Conservation (phyloP, 2,113 vertebrate species). For the Sander lucioperca region DNA sequence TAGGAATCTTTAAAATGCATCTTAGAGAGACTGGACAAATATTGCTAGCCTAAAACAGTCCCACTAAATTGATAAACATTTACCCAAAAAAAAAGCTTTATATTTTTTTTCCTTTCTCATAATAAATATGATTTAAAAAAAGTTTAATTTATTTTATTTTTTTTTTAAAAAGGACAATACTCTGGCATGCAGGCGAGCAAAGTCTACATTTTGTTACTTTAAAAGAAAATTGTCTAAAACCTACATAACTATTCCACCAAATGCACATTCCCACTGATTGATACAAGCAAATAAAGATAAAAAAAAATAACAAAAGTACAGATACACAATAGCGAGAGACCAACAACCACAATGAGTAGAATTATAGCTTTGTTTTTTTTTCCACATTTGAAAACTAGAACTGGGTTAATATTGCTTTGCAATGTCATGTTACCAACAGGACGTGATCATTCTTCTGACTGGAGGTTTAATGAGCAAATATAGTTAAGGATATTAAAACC, state of each 20-base stretch:
- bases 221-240: conserved; percentile 71
- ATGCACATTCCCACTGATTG: conserved; percentile 99
- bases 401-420: conserved; percentile 83
- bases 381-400: conserved; percentile 61
- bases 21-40: conserved; percentile 79
- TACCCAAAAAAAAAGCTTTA: conserved; percentile 66
- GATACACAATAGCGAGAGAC: conserved; percentile 75
- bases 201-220: conserved; percentile 70
- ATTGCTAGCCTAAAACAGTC: conserved; percentile 86
- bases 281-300: conserved; percentile 90
- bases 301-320: conserved; percentile 58
- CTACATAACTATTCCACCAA: conserved; percentile 90
- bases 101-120: conserved; percentile 66
- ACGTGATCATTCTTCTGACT: conserved; percentile 39
- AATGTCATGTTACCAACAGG: conserved; percentile 70
- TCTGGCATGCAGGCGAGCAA: conserved; percentile 91
- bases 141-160: conserved; percentile 57
- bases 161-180: conserved; percentile 85
- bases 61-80: conserved; percentile 78
- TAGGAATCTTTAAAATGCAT: conserved; percentile 79
- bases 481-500: conserved; percentile 20
- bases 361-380: conserved; percentile 76
- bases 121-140: conserved; percentile 84
- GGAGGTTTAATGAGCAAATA: conserved; percentile 38
- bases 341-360: conserved; percentile 78